Evolutionary conservation across 2,888 invertebrate species (phyloP), one percentile per base, ranked within the genome.

Genomic region (Drosophila koepferae): DNA sequence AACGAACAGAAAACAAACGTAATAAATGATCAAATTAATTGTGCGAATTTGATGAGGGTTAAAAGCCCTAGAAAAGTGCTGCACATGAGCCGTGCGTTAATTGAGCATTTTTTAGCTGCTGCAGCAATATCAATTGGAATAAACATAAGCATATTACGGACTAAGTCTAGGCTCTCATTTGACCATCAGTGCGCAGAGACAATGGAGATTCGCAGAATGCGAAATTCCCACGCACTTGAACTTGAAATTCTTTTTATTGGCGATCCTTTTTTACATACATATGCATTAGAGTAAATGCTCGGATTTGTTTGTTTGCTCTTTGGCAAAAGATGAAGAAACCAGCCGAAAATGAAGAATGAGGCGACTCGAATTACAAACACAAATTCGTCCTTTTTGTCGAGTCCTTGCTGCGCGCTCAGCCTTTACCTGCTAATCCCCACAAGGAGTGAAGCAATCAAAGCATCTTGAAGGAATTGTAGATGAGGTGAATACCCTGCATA

Each of bases 191-290:
- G 2, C 38, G 16, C 16, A 40, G 10, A 31, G 65, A 69, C 41
- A 59, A 58, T 18, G 43, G 10, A 49, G 66, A 77, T 87, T 87
- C 87, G 82, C 72, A 74, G 90, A 87, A 90, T 67, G 67, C 31
- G 28, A 78, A 74, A 77, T 90, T 87, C 87, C 90, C 87, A 87
- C 87, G 87, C 90, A 86, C 89, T 90, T 86, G 89, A 90, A 90
- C 84, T 84, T 84, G 90, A 90, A 72, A 81, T 83, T 82, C 84
- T 61, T 63, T 53, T 55, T 60, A 55, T 67, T 68, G 54, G 60
- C 61, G 59, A 49, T 55, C 74, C 82, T 86, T 88, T 88, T 90
- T 75, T 69, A 80, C 75, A 77, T 71, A 66, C 61, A 62, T 74
- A 63, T 67, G 43, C 65, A 28, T 43, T 20, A 28, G 49, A 54